Evolutionary conservation across 2,888 invertebrate species (phyloP), one percentile per base, ranked within the genome.

Genomic region (Imbricaverruca yamaguchii): DNA sequence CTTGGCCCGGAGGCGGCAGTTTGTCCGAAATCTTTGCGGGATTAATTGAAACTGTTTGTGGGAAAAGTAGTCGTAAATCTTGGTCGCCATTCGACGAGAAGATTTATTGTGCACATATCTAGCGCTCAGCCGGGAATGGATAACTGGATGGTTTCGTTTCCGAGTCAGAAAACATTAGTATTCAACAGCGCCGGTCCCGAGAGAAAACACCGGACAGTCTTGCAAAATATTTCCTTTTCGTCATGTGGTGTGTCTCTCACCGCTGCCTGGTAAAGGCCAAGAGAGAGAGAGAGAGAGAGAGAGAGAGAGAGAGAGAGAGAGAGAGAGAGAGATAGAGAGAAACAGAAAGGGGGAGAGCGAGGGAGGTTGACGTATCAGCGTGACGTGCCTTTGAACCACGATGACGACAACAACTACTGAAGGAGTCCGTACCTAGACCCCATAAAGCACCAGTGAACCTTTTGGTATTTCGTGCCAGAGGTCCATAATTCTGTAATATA

Each of bases 21-120:
- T 57, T 15, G 11, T 61, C n/a, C 65, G 23, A 23, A n/a, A n/a
- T 65, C 65, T 65, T 65, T n/a, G 65, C 10, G 9, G 65, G 23
- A 65, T 65, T 65, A 65, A 65, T 65, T 65, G 65, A 65, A 65
- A 65, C 65, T 65, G 65, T 65, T 23, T 61, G 23, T n/a, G 23
- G 65, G 9, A 65, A 65, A 8, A 65, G 23, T 15, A 23, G 23
- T 23, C 23, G 65, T 65, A 65, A 65, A 65, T 65, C 65, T 23
- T 23, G n/a, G 65, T 23, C 65, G 39, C 65, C 65, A 65, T 65
- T 65, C 65, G 65, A n/a, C n/a, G 65, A n/a, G 65, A 65, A 23
- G 65, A 65, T 65, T 65, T 65, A 65, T 65, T n/a, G 65, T 8
- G 23, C 65, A 65, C n/a, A 65, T 7, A 65, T 65, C 65, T 23